These are phyloP conservation scores for Manis javanica DNA, from an alignment of 2,797 vertebrate genomes.

Conservation along the genomic window DNA sequence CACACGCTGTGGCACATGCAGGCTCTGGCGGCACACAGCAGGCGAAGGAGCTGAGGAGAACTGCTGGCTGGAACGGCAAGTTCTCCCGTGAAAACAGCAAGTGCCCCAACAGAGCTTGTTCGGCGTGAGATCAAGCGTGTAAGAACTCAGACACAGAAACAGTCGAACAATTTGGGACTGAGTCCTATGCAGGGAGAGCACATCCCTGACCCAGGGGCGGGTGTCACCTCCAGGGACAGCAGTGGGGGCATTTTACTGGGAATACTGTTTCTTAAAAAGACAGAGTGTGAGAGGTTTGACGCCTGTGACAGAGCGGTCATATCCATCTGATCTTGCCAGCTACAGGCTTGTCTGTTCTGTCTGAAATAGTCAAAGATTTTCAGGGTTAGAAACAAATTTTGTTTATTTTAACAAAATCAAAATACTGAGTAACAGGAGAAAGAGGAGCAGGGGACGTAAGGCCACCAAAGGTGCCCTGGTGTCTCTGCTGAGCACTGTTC, in stretches of 20 bases:
- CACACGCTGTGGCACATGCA: too few species aligned
- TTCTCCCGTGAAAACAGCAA: neutral
- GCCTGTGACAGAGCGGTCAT: neutral
- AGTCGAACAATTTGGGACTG: neutral
- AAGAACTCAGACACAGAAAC: neutral
- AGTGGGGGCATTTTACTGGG: neutral
- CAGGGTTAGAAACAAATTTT: neutral
- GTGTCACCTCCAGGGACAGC: neutral
- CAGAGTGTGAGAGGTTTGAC: neutral
- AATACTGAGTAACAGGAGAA: neutral
- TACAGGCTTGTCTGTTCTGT: neutral
- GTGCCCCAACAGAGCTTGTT: neutral
- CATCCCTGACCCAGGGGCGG: neutral
- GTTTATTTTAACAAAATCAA: neutral
- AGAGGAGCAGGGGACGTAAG: neutral
- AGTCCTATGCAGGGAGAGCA: neutral
- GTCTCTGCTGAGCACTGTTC: neutral
- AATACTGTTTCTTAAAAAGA: neutral
- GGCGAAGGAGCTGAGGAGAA: neutral
- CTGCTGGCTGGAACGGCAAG: neutral
- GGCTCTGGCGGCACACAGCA: neutral
- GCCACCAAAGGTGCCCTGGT: neutral
- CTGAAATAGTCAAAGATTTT: neutral
- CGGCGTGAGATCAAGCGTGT: neutral
- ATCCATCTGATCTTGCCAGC: neutral